phyloP scores from a whole-genome alignment of 1,140 invertebrate species.

The Leptinotarsa texana region DNA sequence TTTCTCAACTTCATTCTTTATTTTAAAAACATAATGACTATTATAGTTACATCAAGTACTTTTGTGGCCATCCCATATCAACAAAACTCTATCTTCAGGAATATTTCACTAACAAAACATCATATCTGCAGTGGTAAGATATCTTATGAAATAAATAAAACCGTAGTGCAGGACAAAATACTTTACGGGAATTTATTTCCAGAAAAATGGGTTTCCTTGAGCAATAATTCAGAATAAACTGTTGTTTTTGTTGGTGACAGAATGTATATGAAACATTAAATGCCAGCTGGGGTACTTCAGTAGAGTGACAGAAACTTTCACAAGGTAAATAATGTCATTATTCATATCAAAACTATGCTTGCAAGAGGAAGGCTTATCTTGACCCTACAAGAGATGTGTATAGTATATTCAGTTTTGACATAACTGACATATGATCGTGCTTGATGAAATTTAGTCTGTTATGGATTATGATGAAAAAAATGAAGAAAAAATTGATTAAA shows the following conservation, averaged over 20 bases:
- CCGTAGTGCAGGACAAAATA: slow-evolving; percentile 8
- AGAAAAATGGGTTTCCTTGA: background rate
- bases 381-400: no score
- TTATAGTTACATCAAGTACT: background rate
- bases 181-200: background rate
- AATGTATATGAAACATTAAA: slow-evolving; percentile 1
- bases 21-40: background rate
- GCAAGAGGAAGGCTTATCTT: no score
- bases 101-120: background rate
- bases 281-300: background rate
- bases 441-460: no score
- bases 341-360: background rate
- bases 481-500: no score
- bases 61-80: background rate
- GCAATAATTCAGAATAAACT: background rate
- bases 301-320: background rate
- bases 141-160: slow-evolving; percentile 11
- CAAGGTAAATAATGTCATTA: background rate
- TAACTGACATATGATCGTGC: no score
- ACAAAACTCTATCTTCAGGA: background rate
- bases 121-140: slow-evolving; percentile 1
- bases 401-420: no score
- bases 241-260: slow-evolving; percentile 5
- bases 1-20: no score
- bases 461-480: no score